These are phyloP conservation scores for Aspidiotus destructor DNA, from an alignment of 2,888 invertebrate species.

Conservation along the genomic window DNA sequence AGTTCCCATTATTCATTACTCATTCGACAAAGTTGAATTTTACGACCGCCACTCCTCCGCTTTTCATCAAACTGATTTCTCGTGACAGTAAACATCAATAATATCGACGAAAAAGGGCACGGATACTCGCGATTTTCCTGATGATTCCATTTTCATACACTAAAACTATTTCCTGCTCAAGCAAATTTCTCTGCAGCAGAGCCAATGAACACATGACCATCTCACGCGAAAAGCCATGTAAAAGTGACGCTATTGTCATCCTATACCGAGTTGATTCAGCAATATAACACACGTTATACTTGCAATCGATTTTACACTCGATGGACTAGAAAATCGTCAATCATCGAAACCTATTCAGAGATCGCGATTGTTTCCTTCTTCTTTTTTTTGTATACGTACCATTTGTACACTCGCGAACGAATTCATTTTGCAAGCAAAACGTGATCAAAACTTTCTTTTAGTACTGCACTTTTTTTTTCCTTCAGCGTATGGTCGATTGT, in stretches of 20 bases:
- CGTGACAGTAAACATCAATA: too few species aligned
- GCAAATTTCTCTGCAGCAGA: too few species aligned
- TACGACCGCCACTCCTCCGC: too few species aligned
- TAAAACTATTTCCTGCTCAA: too few species aligned
- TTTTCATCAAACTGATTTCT: too few species aligned
- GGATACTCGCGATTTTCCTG: too few species aligned
- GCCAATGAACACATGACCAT: too few species aligned
- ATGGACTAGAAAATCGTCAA: conserved; percentile 4
- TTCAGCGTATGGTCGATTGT: not conserved
- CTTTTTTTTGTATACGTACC: not conserved
- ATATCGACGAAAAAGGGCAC: too few species aligned
- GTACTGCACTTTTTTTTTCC: not conserved
- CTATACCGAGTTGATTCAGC: not conserved
- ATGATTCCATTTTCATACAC: too few species aligned
- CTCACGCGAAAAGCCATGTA: too few species aligned
- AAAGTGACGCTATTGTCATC: not conserved
- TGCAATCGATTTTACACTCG: conserved; percentile 1
- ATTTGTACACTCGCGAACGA: not conserved
- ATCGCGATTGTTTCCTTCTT: not conserved
- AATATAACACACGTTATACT: not conserved
- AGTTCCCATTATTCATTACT: too few species aligned
- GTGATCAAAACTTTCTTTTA: conserved; percentile 3
- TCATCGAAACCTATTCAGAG: conserved; percentile 1
- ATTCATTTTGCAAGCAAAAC: not conserved
- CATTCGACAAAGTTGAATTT: too few species aligned